A percentile compares a stretch with the other conserved stretches of the same genome.
Conservation (phyloP, 2,888 invertebrate genomes). For the Diarsia mendica region DNA sequence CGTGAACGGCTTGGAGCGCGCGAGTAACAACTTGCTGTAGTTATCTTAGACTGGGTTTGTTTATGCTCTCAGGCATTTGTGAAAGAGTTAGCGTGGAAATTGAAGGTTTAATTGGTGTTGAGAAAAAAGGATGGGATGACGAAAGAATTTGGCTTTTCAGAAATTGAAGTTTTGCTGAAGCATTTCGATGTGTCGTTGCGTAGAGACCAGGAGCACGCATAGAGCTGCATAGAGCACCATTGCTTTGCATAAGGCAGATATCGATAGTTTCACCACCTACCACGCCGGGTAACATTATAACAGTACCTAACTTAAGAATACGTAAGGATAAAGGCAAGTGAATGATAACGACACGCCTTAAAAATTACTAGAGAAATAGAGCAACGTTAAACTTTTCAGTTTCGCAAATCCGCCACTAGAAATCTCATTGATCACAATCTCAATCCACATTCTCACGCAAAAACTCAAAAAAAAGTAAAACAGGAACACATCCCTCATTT, state of each 20-base stretch:
- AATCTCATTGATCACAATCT: conserved; percentile 16
- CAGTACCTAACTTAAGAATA: background rate
- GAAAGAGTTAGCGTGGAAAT: background rate
- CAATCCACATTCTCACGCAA: conserved; percentile 47
- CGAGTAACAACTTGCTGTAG: conserved; percentile 77
- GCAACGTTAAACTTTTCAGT: background rate
- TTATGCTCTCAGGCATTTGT: conserved; percentile 10
- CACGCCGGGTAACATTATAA: background rate
- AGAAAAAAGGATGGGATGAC: background rate
- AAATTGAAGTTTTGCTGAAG: background rate
- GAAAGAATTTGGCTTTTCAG: background rate
- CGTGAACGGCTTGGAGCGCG: conserved; percentile 76
- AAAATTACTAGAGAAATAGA: background rate
- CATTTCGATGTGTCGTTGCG: background rate
- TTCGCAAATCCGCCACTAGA: background rate
- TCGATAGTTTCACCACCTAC: background rate
- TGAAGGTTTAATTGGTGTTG: background rate
- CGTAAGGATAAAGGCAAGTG: no score
- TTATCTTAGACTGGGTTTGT: conserved; percentile 50
- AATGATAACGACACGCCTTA: no score
- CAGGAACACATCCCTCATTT: conserved; percentile 79
- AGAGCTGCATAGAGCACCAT: no score
- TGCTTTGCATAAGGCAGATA: background rate
- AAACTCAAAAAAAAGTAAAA: conserved; percentile 57
- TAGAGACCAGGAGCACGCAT: no score